phyloP scores from a whole-genome alignment of 2,113 vertebrate genomes.

The Ellobius talpinus region DNA sequence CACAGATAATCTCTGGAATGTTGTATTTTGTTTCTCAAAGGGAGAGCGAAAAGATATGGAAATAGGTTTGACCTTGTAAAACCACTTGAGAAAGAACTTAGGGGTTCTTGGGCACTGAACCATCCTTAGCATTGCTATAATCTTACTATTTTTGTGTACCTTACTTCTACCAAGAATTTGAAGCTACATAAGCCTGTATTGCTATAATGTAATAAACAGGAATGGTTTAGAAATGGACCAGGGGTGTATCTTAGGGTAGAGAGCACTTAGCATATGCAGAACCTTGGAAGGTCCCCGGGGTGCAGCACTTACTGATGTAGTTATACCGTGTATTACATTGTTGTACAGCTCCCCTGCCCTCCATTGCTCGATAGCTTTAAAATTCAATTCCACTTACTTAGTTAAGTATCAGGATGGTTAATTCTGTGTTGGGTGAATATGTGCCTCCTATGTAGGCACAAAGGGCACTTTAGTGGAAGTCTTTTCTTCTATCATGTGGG shows the following conservation, averaged over 20 bases:
- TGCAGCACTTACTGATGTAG: neutral
- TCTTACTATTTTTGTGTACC: neutral
- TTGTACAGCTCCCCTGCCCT: neutral
- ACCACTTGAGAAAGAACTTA: neutral
- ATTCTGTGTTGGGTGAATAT: neutral
- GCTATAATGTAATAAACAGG: neutral
- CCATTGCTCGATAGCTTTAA: neutral
- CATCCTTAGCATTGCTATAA: neutral
- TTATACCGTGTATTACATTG: no score
- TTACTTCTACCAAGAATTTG: neutral
- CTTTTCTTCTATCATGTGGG: neutral
- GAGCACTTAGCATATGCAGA: neutral
- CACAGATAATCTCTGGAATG: neutral
- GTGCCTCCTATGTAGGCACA: neutral
- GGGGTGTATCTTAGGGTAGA: neutral
- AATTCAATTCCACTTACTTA: neutral
- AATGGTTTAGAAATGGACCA: neutral
- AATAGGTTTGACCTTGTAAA: neutral
- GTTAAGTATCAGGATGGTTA: neutral
- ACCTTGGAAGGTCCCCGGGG: neutral
- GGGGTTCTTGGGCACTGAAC: neutral
- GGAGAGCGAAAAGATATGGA: neutral
- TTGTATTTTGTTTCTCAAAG: neutral
- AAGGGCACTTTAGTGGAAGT: neutral
- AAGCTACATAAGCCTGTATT: neutral